These are phyloP conservation scores for Bovichtus variegatus DNA, from an alignment of 2,797 vertebrate genomes.

Conservation along the genomic window DNA sequence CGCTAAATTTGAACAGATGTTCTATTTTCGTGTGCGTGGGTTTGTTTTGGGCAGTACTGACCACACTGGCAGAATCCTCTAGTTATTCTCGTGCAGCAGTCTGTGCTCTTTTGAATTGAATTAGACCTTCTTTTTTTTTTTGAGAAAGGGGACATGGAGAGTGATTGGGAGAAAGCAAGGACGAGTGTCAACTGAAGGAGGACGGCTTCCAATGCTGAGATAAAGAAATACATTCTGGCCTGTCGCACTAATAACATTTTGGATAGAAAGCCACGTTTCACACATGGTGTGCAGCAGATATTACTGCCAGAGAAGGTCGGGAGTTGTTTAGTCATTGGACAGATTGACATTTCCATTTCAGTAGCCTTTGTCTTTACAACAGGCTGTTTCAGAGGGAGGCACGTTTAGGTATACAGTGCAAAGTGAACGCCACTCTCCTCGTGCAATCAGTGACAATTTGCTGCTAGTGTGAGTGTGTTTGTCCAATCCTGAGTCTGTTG, in stretches of 20 bases:
- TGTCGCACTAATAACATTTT: constrained; percentile 21
- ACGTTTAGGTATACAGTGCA: constrained; percentile 56
- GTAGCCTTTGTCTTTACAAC: constrained; percentile 58
- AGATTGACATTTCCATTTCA: constrained; percentile 71
- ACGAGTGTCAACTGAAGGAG: constrained; percentile 14
- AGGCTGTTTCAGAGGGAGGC: constrained; percentile 41
- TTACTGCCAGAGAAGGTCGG: constrained; percentile 35
- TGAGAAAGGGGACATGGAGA: constrained; percentile 19
- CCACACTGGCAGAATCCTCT: constrained; percentile 57
- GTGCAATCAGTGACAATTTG: constrained; percentile 62
- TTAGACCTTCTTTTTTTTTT: constrained; percentile 36
- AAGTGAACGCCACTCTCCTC: constrained; percentile 55
- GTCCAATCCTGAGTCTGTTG: constrained; percentile 33
- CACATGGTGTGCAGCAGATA: constrained; percentile 33
- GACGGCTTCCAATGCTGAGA: neutral
- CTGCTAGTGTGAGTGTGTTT: constrained; percentile 43
- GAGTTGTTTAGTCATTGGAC: constrained; percentile 57
- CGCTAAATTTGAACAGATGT: constrained; percentile 71
- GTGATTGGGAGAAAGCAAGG: constrained; percentile 19
- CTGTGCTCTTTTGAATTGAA: constrained; percentile 42
- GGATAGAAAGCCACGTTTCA: constrained; percentile 32
- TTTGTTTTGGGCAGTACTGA: constrained; percentile 62
- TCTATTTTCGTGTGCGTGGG: constrained; percentile 66
- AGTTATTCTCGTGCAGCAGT: constrained; percentile 60
- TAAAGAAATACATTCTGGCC: constrained; percentile 10